Conservation (phyloP, 2,797 vertebrate species). For the Remorina albescens region DNA sequence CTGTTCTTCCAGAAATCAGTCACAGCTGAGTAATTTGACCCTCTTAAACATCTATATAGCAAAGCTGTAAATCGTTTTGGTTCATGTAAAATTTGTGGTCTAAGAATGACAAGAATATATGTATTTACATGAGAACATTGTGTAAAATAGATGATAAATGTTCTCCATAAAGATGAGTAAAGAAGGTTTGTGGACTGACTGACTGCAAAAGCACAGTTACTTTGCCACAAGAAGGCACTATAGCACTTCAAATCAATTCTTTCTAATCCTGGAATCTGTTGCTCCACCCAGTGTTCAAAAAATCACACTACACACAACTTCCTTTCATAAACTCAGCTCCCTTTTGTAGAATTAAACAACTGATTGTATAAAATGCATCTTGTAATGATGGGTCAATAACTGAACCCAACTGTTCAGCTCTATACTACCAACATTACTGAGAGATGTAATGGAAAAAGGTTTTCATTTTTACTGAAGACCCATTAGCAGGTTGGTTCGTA, state of each 20-base stretch:
- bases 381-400: neutral
- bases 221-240: slow-evolving; percentile 65
- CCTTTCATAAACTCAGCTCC: neutral
- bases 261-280: slow-evolving; percentile 23
- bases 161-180: slow-evolving; percentile 11
- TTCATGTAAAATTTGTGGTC: slow-evolving; percentile 18
- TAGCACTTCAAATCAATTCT: slow-evolving; percentile 29
- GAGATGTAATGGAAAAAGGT: neutral
- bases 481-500: neutral
- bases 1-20: slow-evolving; percentile 57
- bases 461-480: neutral
- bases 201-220: neutral
- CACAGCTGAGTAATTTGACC: slow-evolving; percentile 23
- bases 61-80: slow-evolving; percentile 11
- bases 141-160: slow-evolving; percentile 9
- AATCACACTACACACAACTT: slow-evolving; percentile 31
- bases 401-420: neutral
- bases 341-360: neutral
- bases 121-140: neutral
- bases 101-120: slow-evolving; percentile 13
- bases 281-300: slow-evolving; percentile 66
- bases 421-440: neutral
- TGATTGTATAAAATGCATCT: neutral
- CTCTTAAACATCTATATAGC: slow-evolving; percentile 7
- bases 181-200: neutral